These are phyloP conservation scores for Pomatorhinus ruficollis DNA, from an alignment of 2,113 vertebrate genomes.

Conservation along the genomic window DNA sequence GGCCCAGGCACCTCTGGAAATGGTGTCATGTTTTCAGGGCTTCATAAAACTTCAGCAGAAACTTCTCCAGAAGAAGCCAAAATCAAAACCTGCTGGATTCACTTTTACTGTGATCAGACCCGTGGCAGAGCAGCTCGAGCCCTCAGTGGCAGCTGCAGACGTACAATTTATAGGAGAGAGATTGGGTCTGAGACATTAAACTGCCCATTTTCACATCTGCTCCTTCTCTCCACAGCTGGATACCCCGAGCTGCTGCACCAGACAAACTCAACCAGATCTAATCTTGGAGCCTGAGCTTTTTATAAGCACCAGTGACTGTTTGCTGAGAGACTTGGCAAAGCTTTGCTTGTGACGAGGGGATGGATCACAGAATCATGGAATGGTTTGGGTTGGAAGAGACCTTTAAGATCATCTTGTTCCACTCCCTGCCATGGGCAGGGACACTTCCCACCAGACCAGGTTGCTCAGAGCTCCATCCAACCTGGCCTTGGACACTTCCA, in stretches of 20 bases:
- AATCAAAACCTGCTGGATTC: neutral
- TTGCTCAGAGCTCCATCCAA: neutral
- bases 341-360: neutral
- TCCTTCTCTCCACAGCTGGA: neutral
- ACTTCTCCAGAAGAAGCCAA: neutral
- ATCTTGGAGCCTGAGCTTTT: neutral
- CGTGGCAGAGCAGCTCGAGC: neutral
- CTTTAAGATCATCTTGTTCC: neutral
- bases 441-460: neutral
- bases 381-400: neutral
- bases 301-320: accelerated
- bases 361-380: neutral
- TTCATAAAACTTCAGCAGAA: neutral
- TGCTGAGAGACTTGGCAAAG: neutral
- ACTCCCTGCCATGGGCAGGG: neutral
- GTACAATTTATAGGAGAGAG: neutral
- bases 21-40: accelerated
- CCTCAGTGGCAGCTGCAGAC: neutral
- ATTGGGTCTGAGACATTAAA: neutral
- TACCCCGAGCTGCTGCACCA: neutral
- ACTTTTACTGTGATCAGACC: neutral
- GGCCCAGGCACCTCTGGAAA: neutral
- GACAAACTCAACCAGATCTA: neutral
- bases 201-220: neutral
- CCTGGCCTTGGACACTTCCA: neutral